These are phyloP conservation scores for Anas bahamensis DNA, from an alignment of 2,797 vertebrate genomes.

Conservation along the genomic window DNA sequence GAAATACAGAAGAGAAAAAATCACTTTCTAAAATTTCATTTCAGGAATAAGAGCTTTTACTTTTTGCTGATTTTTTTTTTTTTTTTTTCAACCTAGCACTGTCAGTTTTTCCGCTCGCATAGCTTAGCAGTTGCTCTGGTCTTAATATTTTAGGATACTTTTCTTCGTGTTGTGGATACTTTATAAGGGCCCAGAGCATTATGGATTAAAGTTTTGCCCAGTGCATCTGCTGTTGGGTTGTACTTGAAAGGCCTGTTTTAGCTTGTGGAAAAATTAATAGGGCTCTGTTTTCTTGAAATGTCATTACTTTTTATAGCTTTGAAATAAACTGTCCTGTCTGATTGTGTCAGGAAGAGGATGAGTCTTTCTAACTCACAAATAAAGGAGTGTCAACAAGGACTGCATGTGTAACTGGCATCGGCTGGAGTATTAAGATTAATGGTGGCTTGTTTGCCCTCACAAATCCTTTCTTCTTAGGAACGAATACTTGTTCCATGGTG, in stretches of 20 bases:
- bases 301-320: slow-evolving; percentile 33
- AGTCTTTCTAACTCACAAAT: neutral
- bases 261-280: slow-evolving; percentile 18
- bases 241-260: neutral
- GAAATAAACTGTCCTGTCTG: neutral
- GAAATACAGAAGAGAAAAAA: neutral
- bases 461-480: neutral
- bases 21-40: neutral
- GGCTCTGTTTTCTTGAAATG: slow-evolving; percentile 26
- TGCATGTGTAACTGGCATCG: neutral
- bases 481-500: neutral
- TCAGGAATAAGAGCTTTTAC: neutral
- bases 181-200: neutral
- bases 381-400: neutral
- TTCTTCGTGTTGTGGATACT: neutral
- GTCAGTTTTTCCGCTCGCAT: neutral
- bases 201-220: neutral
- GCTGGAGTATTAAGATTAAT: neutral
- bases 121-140: neutral
- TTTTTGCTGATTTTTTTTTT: accelerated
- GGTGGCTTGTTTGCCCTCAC: neutral
- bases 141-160: neutral
- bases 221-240: neutral
- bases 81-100: neutral
- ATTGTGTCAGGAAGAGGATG: neutral